A percentile compares a stretch with the other conserved stretches of the same genome.
These are phyloP conservation scores for Balaenoptera acutorostrata DNA, from an alignment of 2,113 vertebrate species.

Conservation along the genomic window DNA sequence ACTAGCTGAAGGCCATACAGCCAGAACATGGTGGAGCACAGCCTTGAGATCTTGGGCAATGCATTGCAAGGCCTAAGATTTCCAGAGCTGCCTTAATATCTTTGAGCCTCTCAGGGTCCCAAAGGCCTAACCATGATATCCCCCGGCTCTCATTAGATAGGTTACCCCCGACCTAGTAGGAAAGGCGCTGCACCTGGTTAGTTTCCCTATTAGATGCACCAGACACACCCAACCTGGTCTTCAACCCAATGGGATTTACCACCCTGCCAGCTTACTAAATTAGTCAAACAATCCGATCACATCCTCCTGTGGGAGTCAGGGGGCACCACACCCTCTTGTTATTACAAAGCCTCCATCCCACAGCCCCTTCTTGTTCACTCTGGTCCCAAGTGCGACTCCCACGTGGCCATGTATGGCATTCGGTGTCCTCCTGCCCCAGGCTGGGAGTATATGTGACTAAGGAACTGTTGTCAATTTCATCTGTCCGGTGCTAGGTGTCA, in stretches of 20 bases:
- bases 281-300: neutral
- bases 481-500: neutral
- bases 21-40: neutral
- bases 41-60: neutral
- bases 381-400: neutral
- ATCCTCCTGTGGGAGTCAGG: neutral
- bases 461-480: neutral
- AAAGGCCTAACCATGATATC: neutral
- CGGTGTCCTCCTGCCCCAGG: neutral
- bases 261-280: neutral
- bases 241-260: neutral
- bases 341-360: neutral
- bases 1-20: neutral
- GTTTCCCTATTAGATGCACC: neutral
- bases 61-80: neutral
- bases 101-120: neutral
- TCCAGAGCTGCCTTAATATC: neutral
- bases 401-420: accelerated
- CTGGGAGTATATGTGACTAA: neutral
- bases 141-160: neutral
- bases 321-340: neutral
- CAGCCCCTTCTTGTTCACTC: neutral
- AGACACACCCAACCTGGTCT: neutral
- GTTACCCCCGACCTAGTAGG: neutral
- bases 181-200: neutral